Evolutionary conservation across 2,113 vertebrate genomes (phyloP).

Genomic region (Bostrychus sinensis): DNA sequence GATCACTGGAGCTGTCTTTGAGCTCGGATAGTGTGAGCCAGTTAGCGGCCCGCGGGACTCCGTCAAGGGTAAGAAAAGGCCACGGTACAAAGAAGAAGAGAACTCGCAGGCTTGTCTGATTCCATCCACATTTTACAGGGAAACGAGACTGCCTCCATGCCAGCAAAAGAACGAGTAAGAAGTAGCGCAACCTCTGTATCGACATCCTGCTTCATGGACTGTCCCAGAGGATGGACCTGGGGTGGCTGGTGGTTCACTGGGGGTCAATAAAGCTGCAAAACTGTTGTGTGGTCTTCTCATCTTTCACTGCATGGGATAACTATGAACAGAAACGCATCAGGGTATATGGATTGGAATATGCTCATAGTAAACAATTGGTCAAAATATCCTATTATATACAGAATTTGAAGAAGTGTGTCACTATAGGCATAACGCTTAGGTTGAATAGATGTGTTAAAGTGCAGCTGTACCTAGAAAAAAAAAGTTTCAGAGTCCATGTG

Average conservation of each 20-base stretch:
- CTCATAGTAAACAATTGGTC: neutral
- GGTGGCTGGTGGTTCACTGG: slow-evolving; percentile 35
- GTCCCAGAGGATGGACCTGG: slow-evolving; percentile 30
- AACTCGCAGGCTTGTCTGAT: slow-evolving; percentile 34
- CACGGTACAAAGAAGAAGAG: slow-evolving; percentile 44
- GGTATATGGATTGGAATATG: neutral
- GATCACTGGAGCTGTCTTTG: slow-evolving; percentile 66
- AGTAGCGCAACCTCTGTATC: slow-evolving; percentile 44
- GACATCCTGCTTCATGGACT: slow-evolving; percentile 30
- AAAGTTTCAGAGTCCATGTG: no score
- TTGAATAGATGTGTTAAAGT: no score
- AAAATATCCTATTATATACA: no score
- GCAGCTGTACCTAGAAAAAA: no score
- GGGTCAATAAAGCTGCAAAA: slow-evolving; percentile 23
- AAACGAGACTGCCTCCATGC: slow-evolving; percentile 41
- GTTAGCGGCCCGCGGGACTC: slow-evolving; percentile 38
- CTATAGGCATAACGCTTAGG: no score
- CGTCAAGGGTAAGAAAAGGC: slow-evolving; percentile 41
- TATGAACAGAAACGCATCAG: neutral
- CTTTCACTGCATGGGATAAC: neutral
- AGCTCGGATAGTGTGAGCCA: slow-evolving; percentile 54
- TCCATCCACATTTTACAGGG: slow-evolving; percentile 26
- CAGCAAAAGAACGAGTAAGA: neutral
- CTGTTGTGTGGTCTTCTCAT: slow-evolving; percentile 2
- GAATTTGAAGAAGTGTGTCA: no score